A percentile compares a stretch with the other conserved stretches of the same genome.
phyloP scores from a whole-genome alignment of 2,113 vertebrate species.

The Dendrocopos noguchii region DNA sequence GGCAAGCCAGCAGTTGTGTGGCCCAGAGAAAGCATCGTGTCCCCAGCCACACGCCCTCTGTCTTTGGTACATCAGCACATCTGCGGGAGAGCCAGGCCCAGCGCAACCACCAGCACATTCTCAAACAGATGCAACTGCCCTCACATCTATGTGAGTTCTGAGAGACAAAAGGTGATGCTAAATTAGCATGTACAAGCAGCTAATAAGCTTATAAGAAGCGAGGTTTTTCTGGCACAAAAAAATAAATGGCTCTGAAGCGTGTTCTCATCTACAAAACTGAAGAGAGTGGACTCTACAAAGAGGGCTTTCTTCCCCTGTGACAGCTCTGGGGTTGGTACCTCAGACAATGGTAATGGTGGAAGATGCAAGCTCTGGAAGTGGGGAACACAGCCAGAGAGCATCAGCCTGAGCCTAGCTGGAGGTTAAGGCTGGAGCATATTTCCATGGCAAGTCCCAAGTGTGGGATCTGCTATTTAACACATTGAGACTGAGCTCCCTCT shows the following conservation, averaged over 20 bases:
- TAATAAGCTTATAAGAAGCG: neutral
- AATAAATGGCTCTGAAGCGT: neutral
- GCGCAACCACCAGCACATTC: neutral
- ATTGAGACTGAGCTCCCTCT: neutral
- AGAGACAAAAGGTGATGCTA: neutral
- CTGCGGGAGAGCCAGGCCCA: neutral
- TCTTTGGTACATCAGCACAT: neutral
- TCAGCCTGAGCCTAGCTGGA: neutral
- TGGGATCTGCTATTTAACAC: neutral
- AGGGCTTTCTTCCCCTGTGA: accelerated
- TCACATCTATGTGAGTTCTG: neutral
- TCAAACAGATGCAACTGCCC: neutral
- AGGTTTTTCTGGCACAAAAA: neutral
- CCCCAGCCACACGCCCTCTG: accelerated
- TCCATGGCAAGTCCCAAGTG: neutral
- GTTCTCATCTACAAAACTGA: neutral
- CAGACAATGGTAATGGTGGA: accelerated
- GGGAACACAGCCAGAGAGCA: neutral
- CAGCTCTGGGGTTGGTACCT: neutral
- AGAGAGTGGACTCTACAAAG: neutral
- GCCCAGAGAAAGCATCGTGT: accelerated
- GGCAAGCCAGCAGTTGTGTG: neutral
- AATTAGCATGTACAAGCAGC: neutral
- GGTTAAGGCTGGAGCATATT: neutral
- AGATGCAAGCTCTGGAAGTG: neutral